These are phyloP conservation scores for Discoglossus pictus DNA, from an alignment of 2,797 vertebrate genomes.

Conservation along the genomic window DNA sequence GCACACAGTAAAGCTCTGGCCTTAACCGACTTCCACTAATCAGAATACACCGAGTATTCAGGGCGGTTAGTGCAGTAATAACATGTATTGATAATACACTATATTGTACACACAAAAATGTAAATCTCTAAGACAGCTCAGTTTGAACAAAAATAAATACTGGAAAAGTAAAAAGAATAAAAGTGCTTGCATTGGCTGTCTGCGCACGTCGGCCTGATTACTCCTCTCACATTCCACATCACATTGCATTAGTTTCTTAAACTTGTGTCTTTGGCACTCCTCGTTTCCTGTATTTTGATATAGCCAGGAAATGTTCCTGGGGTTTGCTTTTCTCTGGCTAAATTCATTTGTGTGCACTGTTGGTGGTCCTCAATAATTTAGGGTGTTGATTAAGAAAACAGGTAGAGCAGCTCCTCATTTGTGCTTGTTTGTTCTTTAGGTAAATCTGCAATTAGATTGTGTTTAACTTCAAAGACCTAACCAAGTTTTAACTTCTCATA, in stretches of 20 bases:
- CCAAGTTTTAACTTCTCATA: background rate
- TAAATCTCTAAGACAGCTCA: slow-evolving; percentile 1
- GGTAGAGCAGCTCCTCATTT: slow-evolving; percentile 11
- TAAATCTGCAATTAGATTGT: slow-evolving; percentile 34
- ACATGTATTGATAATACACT: too few species aligned
- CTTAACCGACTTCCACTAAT: too few species aligned
- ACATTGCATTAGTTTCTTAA: slow-evolving; percentile 23
- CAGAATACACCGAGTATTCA: too few species aligned
- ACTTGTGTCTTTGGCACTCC: slow-evolving; percentile 17
- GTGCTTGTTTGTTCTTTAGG: slow-evolving; percentile 3
- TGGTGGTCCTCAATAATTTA: slow-evolving; percentile 27
- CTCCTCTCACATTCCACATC: slow-evolving; percentile 29
- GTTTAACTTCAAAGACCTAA: slow-evolving; percentile 3
- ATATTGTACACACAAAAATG: too few species aligned
- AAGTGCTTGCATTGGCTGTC: slow-evolving; percentile 17
- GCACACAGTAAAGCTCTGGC: too few species aligned
- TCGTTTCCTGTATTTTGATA: slow-evolving; percentile 25
- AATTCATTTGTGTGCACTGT: slow-evolving; percentile 9
- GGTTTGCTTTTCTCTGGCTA: slow-evolving; percentile 6
- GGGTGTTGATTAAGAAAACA: slow-evolving; percentile 13
- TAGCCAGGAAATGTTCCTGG: slow-evolving; percentile 29
- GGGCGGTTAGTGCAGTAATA: too few species aligned
- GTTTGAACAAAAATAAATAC: slow-evolving; percentile 13
- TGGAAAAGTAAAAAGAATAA: slow-evolving; percentile 1
- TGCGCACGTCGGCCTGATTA: slow-evolving; percentile 34